phyloP scores from a whole-genome alignment of 2,888 invertebrate genomes.

The Zygaena filipendulae region DNA sequence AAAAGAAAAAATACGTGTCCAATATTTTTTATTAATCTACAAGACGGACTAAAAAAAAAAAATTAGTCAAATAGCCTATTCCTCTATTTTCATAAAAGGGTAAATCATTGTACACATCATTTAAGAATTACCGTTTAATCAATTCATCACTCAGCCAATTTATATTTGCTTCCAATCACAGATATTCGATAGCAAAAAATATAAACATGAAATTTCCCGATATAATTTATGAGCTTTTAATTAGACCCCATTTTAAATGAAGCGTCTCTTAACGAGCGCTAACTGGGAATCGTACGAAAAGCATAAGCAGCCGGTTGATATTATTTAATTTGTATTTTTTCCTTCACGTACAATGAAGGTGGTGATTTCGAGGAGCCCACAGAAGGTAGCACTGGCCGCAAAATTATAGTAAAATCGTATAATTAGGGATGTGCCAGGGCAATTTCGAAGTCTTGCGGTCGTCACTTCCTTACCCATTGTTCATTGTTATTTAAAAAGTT shows the following conservation, averaged over 20 bases:
- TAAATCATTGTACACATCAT: too few relatives aligned
- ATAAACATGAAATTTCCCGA: too few relatives aligned
- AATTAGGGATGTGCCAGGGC: constrained; percentile 50
- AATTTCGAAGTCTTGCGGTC: constrained; percentile 57
- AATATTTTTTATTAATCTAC: too few relatives aligned
- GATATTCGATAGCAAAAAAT: too few relatives aligned
- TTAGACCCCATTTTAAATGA: constrained; percentile 21
- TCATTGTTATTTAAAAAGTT: constrained; percentile 25
- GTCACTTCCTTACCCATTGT: constrained; percentile 60
- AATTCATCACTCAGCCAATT: too few relatives aligned
- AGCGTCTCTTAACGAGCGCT: constrained; percentile 33
- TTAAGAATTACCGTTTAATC: too few relatives aligned
- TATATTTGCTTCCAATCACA: too few relatives aligned
- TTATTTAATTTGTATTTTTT: constrained; percentile 55
- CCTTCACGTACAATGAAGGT: constrained; percentile 39
- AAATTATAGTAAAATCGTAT: constrained; percentile 59
- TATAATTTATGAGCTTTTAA: constrained; percentile 32
- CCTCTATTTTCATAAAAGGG: too few relatives aligned
- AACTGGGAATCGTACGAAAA: constrained; percentile 25
- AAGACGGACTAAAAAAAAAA: too few relatives aligned
- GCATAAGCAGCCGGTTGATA: constrained; percentile 30
- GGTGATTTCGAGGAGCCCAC: constrained; percentile 43
- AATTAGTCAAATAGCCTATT: too few relatives aligned
- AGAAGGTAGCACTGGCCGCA: constrained; percentile 36
- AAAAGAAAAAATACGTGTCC: too few relatives aligned